Evolutionary conservation across 2,113 vertebrate genomes (phyloP).

Genomic region (Holacanthus passer): DNA sequence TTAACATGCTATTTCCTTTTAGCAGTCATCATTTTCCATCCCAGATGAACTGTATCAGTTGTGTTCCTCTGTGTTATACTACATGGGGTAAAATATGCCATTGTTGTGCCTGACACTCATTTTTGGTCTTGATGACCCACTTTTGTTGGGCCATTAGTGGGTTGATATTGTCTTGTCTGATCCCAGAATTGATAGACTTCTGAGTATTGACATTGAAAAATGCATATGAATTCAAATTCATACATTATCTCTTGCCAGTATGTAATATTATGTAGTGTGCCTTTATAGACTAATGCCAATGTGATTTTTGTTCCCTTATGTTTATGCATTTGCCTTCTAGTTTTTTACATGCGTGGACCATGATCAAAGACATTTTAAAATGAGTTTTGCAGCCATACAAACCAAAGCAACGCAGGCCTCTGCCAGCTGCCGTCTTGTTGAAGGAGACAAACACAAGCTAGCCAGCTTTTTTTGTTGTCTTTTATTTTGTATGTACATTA

Average conservation of each 20-base stretch:
- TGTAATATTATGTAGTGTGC: background rate
- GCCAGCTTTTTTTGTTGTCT: background rate
- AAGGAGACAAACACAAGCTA: slow-evolving; percentile 12
- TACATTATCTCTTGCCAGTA: background rate
- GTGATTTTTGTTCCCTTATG: background rate
- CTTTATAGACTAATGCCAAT: background rate
- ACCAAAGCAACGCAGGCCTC: background rate
- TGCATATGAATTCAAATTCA: background rate
- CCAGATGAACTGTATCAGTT: background rate
- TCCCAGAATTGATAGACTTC: background rate
- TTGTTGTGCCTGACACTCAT: background rate
- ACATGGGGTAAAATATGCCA: background rate
- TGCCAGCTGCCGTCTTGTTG: slow-evolving; percentile 31
- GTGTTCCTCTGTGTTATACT: background rate
- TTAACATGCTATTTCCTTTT: background rate
- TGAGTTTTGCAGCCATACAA: slow-evolving; percentile 11
- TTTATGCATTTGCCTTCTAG: background rate
- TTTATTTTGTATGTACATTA: slow-evolving; percentile 22
- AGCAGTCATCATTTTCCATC: background rate
- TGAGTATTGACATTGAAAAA: background rate
- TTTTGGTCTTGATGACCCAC: background rate
- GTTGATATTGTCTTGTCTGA: background rate
- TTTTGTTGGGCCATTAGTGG: background rate
- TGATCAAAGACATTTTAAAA: slow-evolving; percentile 45
- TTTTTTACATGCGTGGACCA: background rate